These are phyloP conservation scores for Acrocephalus arundinaceus DNA, from an alignment of 2,113 vertebrate species.

Conservation along the genomic window DNA sequence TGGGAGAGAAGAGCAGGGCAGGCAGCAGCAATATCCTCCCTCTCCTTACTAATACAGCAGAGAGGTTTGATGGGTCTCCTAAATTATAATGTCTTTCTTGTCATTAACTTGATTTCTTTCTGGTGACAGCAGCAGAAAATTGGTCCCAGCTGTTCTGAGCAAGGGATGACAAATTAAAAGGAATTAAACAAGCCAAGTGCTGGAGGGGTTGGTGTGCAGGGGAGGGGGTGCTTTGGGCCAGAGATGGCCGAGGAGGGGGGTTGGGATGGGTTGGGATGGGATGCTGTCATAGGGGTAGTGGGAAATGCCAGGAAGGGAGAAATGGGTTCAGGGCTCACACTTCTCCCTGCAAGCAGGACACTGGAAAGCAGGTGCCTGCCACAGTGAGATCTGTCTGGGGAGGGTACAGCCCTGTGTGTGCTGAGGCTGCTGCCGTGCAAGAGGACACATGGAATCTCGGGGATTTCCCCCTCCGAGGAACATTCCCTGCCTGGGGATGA, in stretches of 20 bases:
- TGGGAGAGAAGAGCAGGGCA: background rate
- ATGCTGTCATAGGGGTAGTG: no score
- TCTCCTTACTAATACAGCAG: background rate
- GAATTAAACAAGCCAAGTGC: background rate
- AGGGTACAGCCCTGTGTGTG: background rate
- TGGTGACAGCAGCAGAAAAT: slow-evolving; percentile 36
- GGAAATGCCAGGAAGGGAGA: background rate
- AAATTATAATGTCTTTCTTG: slow-evolving; percentile 35
- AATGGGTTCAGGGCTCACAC: rapidly evolving
- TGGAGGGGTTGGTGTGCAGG: background rate
- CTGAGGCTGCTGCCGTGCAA: background rate
- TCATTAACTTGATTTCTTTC: slow-evolving; percentile 53
- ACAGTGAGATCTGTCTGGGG: background rate
- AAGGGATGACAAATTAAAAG: background rate
- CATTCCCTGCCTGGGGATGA: no score
- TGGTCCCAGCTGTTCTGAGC: slow-evolving; percentile 29
- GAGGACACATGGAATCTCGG: rapidly evolving
- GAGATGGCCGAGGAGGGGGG: rapidly evolving
- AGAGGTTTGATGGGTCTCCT: background rate
- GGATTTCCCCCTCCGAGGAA: background rate
- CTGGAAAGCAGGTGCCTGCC: background rate
- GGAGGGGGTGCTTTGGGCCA: background rate
- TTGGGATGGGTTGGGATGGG: background rate
- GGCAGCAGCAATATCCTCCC: background rate
- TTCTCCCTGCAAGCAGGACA: background rate